A percentile compares a stretch with the other conserved stretches of the same genome.
These are phyloP conservation scores for Ochropacha duplaris DNA, from an alignment of 2,888 invertebrate species.

Conservation along the genomic window DNA sequence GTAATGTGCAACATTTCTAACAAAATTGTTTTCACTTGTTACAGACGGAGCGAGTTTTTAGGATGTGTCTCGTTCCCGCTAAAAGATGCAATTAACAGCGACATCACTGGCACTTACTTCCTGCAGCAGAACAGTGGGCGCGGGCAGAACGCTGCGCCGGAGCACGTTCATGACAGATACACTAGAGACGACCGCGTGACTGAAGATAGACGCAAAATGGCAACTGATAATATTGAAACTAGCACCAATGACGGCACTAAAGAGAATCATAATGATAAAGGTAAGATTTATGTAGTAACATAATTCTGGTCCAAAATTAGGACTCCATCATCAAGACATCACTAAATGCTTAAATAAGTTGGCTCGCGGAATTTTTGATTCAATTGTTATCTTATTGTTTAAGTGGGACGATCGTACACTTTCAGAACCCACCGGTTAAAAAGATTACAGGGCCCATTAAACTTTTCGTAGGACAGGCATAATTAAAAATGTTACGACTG, in stretches of 20 bases:
- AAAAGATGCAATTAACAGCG: slow-evolving; percentile 90
- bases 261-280: slow-evolving; percentile 72
- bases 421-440: no score
- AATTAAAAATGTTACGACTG: no score
- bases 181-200: slow-evolving; percentile 54
- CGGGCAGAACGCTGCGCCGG: slow-evolving; percentile 48
- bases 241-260: slow-evolving; percentile 74
- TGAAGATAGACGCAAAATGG: slow-evolving; percentile 69
- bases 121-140: slow-evolving; percentile 80
- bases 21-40: slow-evolving; percentile 61
- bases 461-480: no score
- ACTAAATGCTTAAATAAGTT: no score
- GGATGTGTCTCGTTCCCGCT: slow-evolving; percentile 97
- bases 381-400: no score
- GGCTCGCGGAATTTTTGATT: no score
- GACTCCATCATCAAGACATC: no score
- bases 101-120: slow-evolving; percentile 87
- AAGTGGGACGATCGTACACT: no score
- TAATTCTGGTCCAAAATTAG: neutral
- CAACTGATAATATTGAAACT: slow-evolving; percentile 77
- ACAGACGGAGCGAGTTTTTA: slow-evolving; percentile 95
- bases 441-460: no score
- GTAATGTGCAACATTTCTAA: neutral
- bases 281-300: slow-evolving; percentile 33
- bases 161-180: slow-evolving; percentile 52